Evolutionary conservation across 1,140 invertebrate genomes (phyloP).

Genomic region (Pseudomyrmex concolor): DNA sequence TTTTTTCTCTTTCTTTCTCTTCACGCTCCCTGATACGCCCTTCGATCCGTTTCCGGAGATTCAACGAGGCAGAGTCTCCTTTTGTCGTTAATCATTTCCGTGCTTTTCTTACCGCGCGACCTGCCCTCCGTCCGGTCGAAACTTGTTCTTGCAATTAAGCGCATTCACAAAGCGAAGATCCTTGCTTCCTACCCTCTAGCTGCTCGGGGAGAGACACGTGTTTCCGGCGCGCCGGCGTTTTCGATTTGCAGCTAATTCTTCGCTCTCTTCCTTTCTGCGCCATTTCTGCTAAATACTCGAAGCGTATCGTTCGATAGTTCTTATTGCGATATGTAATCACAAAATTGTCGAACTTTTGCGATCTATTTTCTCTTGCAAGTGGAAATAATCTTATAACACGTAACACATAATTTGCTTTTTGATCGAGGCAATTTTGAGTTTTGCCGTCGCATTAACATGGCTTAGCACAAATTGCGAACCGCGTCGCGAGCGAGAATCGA

Average conservation of each 20-base stretch:
- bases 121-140: constrained; percentile 59
- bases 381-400: too few relatives aligned
- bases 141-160: constrained; percentile 77
- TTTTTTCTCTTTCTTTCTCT: constrained; percentile 38
- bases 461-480: constrained; percentile 28
- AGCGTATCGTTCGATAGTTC: constrained; percentile 24
- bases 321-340: neutral
- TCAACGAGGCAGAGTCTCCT: constrained; percentile 52
- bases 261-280: neutral
- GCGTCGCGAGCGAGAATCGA: constrained; percentile 50
- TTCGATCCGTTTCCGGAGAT: constrained; percentile 53
- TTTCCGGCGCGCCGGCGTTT: constrained; percentile 63
- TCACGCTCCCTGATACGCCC: neutral
- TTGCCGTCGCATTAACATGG: constrained; percentile 37
- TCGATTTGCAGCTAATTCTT: constrained; percentile 69
- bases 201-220: constrained; percentile 61
- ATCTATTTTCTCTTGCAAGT: neutral
- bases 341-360: neutral
- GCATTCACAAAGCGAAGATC: constrained; percentile 70
- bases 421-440: constrained; percentile 23
- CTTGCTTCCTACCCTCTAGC: constrained; percentile 47
- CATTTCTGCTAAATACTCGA: constrained; percentile 15
- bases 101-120: constrained; percentile 66
- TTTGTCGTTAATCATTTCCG: constrained; percentile 79
- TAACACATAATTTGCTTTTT: constrained; percentile 34